phyloP scores from a whole-genome alignment of 2,797 vertebrate species.

The Girardinus metallicus region DNA sequence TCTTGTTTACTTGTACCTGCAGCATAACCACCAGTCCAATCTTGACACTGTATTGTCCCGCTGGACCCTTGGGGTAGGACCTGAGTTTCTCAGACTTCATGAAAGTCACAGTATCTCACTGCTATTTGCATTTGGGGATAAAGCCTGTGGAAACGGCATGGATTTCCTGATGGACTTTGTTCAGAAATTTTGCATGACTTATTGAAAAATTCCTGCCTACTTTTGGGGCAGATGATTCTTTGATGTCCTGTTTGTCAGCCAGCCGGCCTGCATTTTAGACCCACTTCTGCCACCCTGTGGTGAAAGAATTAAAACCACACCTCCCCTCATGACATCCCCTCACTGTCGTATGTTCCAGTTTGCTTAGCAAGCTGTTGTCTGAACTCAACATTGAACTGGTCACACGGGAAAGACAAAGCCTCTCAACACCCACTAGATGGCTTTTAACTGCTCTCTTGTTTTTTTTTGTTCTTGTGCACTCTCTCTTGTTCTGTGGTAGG shows the following conservation, averaged over 20 bases:
- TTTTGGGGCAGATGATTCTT: slow-evolving; percentile 20
- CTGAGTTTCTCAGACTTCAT: slow-evolving; percentile 34
- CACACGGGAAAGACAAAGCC: slow-evolving; percentile 58
- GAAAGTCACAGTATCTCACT: slow-evolving; percentile 37
- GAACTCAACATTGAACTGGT: slow-evolving; percentile 59
- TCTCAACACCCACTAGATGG: slow-evolving; percentile 43
- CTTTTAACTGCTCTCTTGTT: slow-evolving; percentile 39
- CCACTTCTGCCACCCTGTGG: slow-evolving; percentile 51
- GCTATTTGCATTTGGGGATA: slow-evolving; percentile 21
- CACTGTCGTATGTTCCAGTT: slow-evolving; percentile 65
- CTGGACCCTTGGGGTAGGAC: slow-evolving; percentile 68
- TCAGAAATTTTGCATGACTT: slow-evolving; percentile 42
- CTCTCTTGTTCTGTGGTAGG: slow-evolving; percentile 33
- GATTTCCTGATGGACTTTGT: slow-evolving; percentile 34
- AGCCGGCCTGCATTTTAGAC: slow-evolving; percentile 28
- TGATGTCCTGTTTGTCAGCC: slow-evolving; percentile 16
- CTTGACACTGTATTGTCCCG: slow-evolving; percentile 64
- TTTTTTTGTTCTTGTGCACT: slow-evolving; percentile 28
- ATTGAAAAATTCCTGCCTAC: slow-evolving; percentile 58
- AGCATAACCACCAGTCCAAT: slow-evolving; percentile 50
- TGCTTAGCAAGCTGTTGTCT: slow-evolving; percentile 53
- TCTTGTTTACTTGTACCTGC: slow-evolving; percentile 52
- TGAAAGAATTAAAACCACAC: slow-evolving; percentile 15
- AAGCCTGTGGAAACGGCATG: slow-evolving; percentile 26
- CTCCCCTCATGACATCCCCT: slow-evolving; percentile 2